Conservation (phyloP, 2,888 invertebrate species). For the Hirtodrosophila duncani region DNA sequence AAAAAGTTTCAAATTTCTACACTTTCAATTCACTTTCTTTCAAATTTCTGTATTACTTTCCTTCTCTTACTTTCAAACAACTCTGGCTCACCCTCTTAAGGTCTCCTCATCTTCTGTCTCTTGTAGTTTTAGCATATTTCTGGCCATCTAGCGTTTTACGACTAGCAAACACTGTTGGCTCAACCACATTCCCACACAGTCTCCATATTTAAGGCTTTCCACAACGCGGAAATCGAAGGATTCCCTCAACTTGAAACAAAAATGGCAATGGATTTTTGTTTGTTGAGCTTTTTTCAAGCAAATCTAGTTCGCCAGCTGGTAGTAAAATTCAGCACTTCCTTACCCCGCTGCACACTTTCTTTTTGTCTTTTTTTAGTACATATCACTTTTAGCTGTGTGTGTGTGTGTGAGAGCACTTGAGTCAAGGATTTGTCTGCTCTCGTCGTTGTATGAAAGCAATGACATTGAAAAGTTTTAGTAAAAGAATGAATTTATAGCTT, state of each 20-base stretch:
- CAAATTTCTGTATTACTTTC: too few relatives aligned
- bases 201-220: neutral
- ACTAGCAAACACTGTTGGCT: slow-evolving; percentile 21
- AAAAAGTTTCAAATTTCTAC: too few relatives aligned
- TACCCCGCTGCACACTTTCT: too few relatives aligned
- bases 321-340: neutral
- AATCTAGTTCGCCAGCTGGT: slow-evolving; percentile 32
- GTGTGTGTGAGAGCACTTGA: slow-evolving; percentile 15
- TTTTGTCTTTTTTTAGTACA: too few relatives aligned
- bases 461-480: too few relatives aligned
- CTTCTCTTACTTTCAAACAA: too few relatives aligned
- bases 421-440: slow-evolving; percentile 17
- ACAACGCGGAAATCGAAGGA: too few relatives aligned
- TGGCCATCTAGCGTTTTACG: slow-evolving; percentile 36
- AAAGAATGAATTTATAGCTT: too few relatives aligned
- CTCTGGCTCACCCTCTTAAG: too few relatives aligned
- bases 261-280: slow-evolving; percentile 60
- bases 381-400: neutral
- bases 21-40: too few relatives aligned
- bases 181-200: too few relatives aligned
- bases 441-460: slow-evolving; percentile 6
- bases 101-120: too few relatives aligned
- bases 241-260: neutral
- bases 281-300: slow-evolving; percentile 52
- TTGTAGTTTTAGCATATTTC: slow-evolving; percentile 21